phyloP scores from a whole-genome alignment of 2,797 vertebrate species.

The Anguilla anguilla region DNA sequence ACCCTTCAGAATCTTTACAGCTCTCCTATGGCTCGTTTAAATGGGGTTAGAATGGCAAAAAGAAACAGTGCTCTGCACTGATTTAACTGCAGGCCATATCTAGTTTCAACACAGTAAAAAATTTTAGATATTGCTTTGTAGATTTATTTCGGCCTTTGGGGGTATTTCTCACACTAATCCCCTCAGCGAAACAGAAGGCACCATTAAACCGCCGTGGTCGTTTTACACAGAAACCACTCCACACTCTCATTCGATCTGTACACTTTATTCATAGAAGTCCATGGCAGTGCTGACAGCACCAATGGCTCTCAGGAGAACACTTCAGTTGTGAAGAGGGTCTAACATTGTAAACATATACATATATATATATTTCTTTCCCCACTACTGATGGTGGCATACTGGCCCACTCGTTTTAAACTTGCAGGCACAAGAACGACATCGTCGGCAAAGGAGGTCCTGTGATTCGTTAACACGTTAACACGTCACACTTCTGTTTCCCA shows the following conservation, averaged over 20 bases:
- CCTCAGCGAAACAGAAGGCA: neutral
- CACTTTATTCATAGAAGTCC: constrained; percentile 24
- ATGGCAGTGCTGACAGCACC: neutral
- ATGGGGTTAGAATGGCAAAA: neutral
- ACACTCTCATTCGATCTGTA: neutral
- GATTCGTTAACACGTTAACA: neutral
- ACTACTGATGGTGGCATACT: neutral
- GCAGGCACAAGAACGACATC: neutral
- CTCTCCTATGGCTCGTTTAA: neutral
- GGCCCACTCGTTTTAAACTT: neutral
- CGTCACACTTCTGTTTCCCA: neutral
- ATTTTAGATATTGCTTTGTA: neutral
- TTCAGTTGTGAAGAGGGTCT: neutral
- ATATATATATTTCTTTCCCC: neutral
- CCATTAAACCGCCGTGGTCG: neutral
- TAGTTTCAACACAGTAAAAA: constrained; percentile 4
- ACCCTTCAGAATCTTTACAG: neutral
- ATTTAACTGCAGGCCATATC: neutral
- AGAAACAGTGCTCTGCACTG: neutral
- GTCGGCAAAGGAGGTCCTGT: neutral
- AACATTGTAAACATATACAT: constrained; percentile 16
- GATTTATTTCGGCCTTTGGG: neutral
- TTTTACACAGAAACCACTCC: constrained; percentile 7
- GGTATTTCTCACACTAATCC: constrained; percentile 4
- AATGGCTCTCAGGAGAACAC: neutral